These are phyloP conservation scores for Solenodon paradoxus DNA, from an alignment of 2,113 vertebrate genomes.

Conservation along the genomic window DNA sequence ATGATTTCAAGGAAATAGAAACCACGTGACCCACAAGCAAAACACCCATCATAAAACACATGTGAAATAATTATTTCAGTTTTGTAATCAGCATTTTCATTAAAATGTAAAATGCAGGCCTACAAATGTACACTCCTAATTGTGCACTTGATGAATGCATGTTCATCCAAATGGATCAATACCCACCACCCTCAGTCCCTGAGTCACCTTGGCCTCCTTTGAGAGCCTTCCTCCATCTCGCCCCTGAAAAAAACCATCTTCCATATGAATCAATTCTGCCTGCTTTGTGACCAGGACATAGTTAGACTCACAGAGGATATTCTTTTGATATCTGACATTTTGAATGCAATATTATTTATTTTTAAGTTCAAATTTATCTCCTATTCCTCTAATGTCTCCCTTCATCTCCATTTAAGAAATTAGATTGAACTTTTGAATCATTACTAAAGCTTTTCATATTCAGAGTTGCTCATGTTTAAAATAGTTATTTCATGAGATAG, in stretches of 20 bases:
- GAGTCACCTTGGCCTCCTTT: too few species aligned
- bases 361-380: not conserved
- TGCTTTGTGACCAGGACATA: not conserved
- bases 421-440: not conserved
- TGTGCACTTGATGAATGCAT: not conserved
- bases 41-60: not conserved
- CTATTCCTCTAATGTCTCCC: not conserved
- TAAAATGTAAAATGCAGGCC: not conserved
- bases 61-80: not conserved
- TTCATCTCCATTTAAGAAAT: not conserved
- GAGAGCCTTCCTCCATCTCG: rapidly evolving
- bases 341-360: not conserved
- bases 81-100: not conserved
- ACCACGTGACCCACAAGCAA: not conserved
- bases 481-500: not conserved
- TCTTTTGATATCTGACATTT: not conserved
- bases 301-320: not conserved
- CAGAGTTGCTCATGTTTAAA: not conserved
- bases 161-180: not conserved
- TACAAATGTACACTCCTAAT: not conserved
- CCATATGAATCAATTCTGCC: not conserved
- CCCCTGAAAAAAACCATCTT: not conserved
- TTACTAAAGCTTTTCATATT: not conserved
- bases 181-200: not conserved
- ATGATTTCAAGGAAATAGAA: not conserved